These are phyloP conservation scores for Enteromius viviparus DNA, from an alignment of 2,797 vertebrate species.

Conservation along the genomic window DNA sequence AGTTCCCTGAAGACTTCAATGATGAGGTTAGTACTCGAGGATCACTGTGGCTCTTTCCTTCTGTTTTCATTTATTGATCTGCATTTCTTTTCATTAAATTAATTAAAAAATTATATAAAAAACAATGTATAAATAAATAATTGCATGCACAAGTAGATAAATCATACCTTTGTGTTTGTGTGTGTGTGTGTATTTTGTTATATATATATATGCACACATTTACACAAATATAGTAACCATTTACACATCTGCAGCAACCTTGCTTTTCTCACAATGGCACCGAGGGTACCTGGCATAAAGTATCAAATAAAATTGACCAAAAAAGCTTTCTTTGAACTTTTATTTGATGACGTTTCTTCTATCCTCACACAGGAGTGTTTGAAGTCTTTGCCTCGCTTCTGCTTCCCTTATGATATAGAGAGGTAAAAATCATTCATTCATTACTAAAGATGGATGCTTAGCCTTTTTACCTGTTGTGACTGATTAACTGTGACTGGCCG, in stretches of 20 bases:
- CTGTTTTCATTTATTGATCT: background rate
- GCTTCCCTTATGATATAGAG: conserved; percentile 89
- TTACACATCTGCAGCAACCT: too few species aligned
- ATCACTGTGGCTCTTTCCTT: background rate
- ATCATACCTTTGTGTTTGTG: background rate
- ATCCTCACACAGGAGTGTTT: conserved; percentile 76
- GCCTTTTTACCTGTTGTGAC: background rate
- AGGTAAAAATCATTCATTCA: conserved; percentile 70
- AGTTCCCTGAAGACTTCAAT: conserved; percentile 85
- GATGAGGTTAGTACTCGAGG: conserved; percentile 78
- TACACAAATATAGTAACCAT: too few species aligned
- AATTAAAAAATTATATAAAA: background rate
- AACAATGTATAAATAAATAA: background rate
- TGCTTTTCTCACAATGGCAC: too few species aligned
- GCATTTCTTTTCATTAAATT: background rate
- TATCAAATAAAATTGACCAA: too few species aligned
- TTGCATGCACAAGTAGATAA: background rate
- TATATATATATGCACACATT: too few species aligned
- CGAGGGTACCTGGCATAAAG: too few species aligned
- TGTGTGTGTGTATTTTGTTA: too few species aligned
- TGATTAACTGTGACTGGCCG: background rate
- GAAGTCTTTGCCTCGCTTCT: conserved; percentile 83
- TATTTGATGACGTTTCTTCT: background rate
- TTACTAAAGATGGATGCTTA: background rate
- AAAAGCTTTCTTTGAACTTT: too few species aligned